These are phyloP conservation scores for Anabas testudineus DNA, from an alignment of 2,797 vertebrate genomes.

Conservation along the genomic window DNA sequence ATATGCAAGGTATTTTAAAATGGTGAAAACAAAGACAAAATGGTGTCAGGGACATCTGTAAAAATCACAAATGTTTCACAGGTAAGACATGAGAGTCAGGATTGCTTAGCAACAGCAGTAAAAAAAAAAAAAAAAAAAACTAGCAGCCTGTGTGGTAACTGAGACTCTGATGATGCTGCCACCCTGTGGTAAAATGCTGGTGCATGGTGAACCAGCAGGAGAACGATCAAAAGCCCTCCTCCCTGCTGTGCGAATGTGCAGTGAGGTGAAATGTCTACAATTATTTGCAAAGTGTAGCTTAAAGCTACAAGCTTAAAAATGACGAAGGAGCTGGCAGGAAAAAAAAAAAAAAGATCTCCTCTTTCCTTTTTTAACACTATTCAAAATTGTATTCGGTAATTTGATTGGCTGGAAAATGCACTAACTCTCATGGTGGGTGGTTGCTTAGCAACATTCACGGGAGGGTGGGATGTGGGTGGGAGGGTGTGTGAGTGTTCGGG, in stretches of 20 bases:
- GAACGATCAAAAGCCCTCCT: slow-evolving; percentile 25
- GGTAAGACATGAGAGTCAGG: slow-evolving; percentile 72
- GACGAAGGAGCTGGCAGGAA: slow-evolving; percentile 3
- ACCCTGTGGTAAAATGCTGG: slow-evolving; percentile 69
- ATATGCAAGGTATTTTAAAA: slow-evolving; percentile 44
- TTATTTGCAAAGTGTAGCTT: slow-evolving; percentile 8
- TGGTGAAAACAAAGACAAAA: slow-evolving; percentile 76
- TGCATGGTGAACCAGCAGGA: slow-evolving; percentile 6
- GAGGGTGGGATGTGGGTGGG: slow-evolving; percentile 56
- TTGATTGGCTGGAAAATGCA: slow-evolving; percentile 76
- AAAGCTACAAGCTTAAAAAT: slow-evolving; percentile 10
- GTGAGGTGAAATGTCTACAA: neutral
- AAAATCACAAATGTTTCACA: slow-evolving; percentile 76
- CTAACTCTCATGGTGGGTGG: slow-evolving; percentile 67
- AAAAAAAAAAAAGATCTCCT: slow-evolving; percentile 17
- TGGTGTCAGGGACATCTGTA: slow-evolving; percentile 78
- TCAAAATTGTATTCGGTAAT: slow-evolving; percentile 66
- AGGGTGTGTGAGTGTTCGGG: slow-evolving; percentile 41
- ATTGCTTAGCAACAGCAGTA: slow-evolving; percentile 85
- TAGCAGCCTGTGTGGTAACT: slow-evolving; percentile 58
- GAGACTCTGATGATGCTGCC: slow-evolving; percentile 72
- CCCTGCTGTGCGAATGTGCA: slow-evolving; percentile 5
- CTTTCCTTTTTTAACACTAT: slow-evolving; percentile 48
- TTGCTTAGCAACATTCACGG: slow-evolving; percentile 80
- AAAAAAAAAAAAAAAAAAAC: slow-evolving; percentile 44